Evolutionary conservation across 1,140 invertebrate species (phyloP).

Genomic region (Halotydeus destructor): DNA sequence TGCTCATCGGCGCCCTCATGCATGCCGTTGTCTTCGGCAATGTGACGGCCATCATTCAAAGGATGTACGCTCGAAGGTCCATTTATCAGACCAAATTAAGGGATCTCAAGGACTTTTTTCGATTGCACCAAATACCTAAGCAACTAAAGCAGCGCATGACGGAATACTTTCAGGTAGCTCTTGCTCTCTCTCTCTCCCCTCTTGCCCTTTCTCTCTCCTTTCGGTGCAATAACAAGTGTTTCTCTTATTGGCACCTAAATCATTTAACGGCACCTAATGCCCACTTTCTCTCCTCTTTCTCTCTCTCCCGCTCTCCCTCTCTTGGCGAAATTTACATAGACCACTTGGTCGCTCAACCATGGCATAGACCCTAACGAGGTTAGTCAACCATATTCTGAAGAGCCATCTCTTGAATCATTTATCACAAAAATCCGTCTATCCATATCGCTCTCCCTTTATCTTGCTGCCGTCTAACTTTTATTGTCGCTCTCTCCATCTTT

Average conservation of each 20-base stretch:
- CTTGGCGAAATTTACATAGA: no score
- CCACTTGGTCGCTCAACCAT: conserved; percentile 94
- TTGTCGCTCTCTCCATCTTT: conserved; percentile 25
- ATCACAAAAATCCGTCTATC: conserved; percentile 8
- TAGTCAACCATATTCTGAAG: conserved; percentile 18
- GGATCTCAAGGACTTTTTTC: conserved; percentile 88
- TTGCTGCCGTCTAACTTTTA: conserved; percentile 30
- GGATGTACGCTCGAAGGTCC: conserved; percentile 90
- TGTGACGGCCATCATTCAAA: conserved; percentile 94
- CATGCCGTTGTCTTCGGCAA: conserved; percentile 90
- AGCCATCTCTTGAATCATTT: not conserved
- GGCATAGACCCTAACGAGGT: conserved; percentile 95
- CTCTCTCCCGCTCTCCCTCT: no score
- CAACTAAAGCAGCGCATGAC: conserved; percentile 88
- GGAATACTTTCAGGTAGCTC: conserved; percentile 66
- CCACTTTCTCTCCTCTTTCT: no score
- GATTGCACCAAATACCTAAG: conserved; percentile 82
- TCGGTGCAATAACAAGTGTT: no score
- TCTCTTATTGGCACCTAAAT: no score
- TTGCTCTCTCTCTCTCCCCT: not conserved
- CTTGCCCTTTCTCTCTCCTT: no score
- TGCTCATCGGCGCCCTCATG: conserved; percentile 90
- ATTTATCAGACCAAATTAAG: conserved; percentile 90
- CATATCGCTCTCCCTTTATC: conserved; percentile 18
- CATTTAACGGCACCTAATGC: no score